Evolutionary conservation across 2,888 invertebrate species (phyloP).

Genomic region (Polydesmus complanatus): DNA sequence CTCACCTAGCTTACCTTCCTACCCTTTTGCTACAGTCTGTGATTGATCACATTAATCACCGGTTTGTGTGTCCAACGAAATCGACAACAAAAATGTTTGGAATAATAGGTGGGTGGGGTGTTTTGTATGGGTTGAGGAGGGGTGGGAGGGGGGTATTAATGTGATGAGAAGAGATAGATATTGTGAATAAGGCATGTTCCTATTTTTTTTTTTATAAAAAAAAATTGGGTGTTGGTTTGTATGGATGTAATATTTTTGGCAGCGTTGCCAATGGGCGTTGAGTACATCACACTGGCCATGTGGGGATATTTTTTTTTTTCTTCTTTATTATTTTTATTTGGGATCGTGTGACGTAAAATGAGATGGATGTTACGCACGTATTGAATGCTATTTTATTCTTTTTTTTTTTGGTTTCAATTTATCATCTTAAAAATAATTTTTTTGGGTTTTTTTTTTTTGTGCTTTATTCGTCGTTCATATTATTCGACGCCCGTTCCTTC

Average conservation of each 20-base stretch:
- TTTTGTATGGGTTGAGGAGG: background rate
- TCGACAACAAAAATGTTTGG: slow-evolving; percentile 10
- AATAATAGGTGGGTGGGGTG: slow-evolving; percentile 1
- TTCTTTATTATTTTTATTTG: background rate
- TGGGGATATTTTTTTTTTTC: background rate
- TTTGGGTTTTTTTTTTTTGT: too few species aligned
- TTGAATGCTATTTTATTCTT: background rate
- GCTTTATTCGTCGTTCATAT: too few species aligned
- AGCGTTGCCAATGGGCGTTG: background rate
- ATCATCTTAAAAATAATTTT: background rate
- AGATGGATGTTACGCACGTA: background rate
- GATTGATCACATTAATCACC: slow-evolving; percentile 13
- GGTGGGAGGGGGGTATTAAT: background rate
- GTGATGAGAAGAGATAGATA: background rate
- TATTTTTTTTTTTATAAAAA: background rate
- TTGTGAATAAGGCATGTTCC: background rate
- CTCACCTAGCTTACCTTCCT: too few species aligned
- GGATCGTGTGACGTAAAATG: background rate
- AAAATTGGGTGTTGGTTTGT: background rate
- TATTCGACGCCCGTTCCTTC: too few species aligned
- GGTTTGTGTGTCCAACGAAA: slow-evolving; percentile 7
- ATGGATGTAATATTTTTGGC: background rate
- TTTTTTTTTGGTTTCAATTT: background rate
- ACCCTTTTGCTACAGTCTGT: background rate
- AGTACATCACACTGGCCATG: background rate